Conservation (phyloP, 2,888 invertebrate species). For the Lycophotia porphyrea region DNA sequence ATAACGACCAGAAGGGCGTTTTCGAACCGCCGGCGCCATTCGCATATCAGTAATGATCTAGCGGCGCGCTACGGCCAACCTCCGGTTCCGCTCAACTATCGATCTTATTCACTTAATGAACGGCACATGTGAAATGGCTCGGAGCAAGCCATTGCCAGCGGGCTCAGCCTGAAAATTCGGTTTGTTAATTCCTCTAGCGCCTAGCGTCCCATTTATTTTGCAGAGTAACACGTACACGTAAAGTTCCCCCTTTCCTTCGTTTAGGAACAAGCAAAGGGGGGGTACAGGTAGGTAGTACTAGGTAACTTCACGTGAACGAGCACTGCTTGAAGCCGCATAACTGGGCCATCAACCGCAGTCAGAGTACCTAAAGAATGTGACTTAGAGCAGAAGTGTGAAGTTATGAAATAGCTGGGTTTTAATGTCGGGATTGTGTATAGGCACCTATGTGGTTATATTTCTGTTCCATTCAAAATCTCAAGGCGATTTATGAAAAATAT, state of each 20-base stretch:
- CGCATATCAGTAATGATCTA: slow-evolving; percentile 88
- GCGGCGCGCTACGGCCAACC: slow-evolving; percentile 76
- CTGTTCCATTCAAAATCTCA: neutral
- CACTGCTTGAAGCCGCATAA: slow-evolving; percentile 47
- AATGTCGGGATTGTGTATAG: neutral
- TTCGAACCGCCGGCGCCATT: slow-evolving; percentile 85
- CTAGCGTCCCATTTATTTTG: slow-evolving; percentile 9
- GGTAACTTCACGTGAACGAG: slow-evolving; percentile 28
- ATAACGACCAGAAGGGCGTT: slow-evolving; percentile 88
- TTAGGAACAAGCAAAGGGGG: slow-evolving; percentile 29
- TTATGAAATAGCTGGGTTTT: slow-evolving; percentile 63
- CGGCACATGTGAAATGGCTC: slow-evolving; percentile 74
- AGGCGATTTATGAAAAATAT: slow-evolving; percentile 12
- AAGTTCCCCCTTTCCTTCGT: slow-evolving; percentile 24
- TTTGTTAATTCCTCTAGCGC: slow-evolving; percentile 43
- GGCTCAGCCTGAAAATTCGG: slow-evolving; percentile 45
- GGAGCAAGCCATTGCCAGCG: slow-evolving; percentile 52
- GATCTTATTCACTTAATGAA: slow-evolving; percentile 83
- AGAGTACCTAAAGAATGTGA: slow-evolving; percentile 41
- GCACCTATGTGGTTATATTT: neutral
- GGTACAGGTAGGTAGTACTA: slow-evolving; percentile 3
- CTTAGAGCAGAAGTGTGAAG: slow-evolving; percentile 62
- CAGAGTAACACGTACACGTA: slow-evolving; percentile 6
- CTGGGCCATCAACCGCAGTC: slow-evolving; percentile 44
- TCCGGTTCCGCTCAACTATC: slow-evolving; percentile 79